Conservation (phyloP, 2,888 invertebrate genomes). For the Epistrophe grossulariae region DNA sequence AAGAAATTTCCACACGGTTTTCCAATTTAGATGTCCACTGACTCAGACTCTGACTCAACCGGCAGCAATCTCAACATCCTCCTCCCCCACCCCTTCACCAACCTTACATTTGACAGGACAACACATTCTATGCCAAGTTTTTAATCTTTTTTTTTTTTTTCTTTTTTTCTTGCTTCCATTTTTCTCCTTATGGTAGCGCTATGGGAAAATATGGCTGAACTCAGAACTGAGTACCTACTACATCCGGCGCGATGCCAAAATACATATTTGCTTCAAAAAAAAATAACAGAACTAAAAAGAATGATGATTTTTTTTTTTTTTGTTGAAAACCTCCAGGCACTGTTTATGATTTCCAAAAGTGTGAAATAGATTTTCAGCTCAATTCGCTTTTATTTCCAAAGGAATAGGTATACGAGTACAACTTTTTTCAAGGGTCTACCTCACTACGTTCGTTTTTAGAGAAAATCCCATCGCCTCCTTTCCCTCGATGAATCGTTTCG, state of each 20-base stretch:
- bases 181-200: not conserved
- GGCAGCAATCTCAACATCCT: not conserved
- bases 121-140: slow-evolving; percentile 55
- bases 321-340: slow-evolving; percentile 50
- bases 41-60: slow-evolving; percentile 14
- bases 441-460: slow-evolving; percentile 19
- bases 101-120: slow-evolving; percentile 32
- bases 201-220: slow-evolving; percentile 40
- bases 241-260: slow-evolving; percentile 66
- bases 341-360: slow-evolving; percentile 73
- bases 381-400: slow-evolving; percentile 61
- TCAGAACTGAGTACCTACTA: slow-evolving; percentile 17
- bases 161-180: not conserved
- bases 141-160: slow-evolving; percentile 7
- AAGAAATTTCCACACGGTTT: slow-evolving; percentile 74
- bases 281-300: not conserved
- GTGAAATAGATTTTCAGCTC: slow-evolving; percentile 74
- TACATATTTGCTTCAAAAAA: slow-evolving; percentile 40
- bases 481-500: slow-evolving; percentile 21
- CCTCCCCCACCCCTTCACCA: not conserved
- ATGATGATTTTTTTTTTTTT: no score
- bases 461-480: slow-evolving; percentile 10
- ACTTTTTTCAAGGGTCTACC: slow-evolving; percentile 34
- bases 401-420: slow-evolving; percentile 5
- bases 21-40: slow-evolving; percentile 62